A percentile compares a stretch with the other conserved stretches of the same genome.
Conservation (phyloP, 2,113 vertebrate species). For the Serinus canaria region DNA sequence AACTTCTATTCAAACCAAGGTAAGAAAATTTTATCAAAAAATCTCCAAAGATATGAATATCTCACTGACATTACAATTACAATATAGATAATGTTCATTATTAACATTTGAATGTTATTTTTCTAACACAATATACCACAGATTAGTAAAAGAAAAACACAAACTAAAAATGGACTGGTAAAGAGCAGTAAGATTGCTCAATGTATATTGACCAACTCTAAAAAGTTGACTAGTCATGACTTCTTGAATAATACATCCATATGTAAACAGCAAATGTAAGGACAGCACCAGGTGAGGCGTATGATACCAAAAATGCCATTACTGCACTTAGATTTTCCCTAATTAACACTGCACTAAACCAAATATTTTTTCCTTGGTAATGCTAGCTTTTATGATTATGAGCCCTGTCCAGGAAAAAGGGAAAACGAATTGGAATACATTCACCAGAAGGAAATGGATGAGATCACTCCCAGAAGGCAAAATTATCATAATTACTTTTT, state of each 20-base stretch:
- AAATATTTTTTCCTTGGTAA: neutral
- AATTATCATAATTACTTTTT: neutral
- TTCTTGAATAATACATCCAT: neutral
- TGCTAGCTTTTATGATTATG: neutral
- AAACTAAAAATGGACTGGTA: neutral
- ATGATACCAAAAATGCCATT: neutral
- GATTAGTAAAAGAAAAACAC: neutral
- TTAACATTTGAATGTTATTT: neutral
- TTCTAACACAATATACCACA: neutral
- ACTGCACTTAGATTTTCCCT: neutral
- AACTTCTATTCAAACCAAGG: neutral
- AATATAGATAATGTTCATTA: neutral
- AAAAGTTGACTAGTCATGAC: neutral
- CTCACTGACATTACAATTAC: neutral
- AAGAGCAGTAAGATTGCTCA: neutral
- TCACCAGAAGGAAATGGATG: neutral
- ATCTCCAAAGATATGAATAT: neutral
- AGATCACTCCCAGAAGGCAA: neutral
- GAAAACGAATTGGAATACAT: neutral
- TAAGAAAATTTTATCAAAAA: neutral
- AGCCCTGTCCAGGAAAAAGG: neutral
- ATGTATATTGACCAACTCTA: neutral
- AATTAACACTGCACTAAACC: neutral
- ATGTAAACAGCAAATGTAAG: neutral
- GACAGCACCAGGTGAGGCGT: neutral